phyloP scores from a whole-genome alignment of 92 coral and sea anemone genomes.

The Galaxea fascicularis region DNA sequence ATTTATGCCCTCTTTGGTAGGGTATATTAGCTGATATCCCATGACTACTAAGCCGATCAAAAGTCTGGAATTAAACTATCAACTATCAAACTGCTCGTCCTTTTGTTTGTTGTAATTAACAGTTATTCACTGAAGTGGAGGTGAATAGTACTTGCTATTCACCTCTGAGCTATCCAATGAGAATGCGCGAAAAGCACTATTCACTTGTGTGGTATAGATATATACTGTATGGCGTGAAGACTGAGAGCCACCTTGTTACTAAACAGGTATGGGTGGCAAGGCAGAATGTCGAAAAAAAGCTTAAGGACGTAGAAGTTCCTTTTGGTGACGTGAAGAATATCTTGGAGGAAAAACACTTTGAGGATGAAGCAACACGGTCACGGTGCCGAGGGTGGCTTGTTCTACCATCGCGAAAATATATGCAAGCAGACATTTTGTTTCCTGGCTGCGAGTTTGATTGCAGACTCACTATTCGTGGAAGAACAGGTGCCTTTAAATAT shows the following conservation, averaged over 20 bases:
- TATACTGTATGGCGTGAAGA: not conserved
- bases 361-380: not conserved
- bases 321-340: constrained; percentile 24
- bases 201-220: not conserved
- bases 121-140: too few species aligned
- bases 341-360: constrained; percentile 18
- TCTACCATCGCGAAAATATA: not conserved
- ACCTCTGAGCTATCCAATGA: too few species aligned
- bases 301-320: constrained; percentile 5
- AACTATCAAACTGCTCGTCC: too few species aligned
- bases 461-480: constrained; percentile 1
- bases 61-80: too few species aligned
- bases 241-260: not conserved
- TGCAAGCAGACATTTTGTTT: constrained; percentile 23
- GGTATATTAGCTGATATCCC: too few species aligned
- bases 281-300: not conserved
- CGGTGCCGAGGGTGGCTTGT: constrained; percentile 25
- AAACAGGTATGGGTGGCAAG: constrained; percentile 18
- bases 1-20: too few species aligned
- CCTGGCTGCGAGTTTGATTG: constrained; percentile 27
- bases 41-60: too few species aligned
- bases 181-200: too few species aligned
- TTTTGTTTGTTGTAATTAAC: too few species aligned
- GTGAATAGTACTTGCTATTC: too few species aligned
- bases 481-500: too few species aligned